A percentile compares a stretch with the other conserved stretches of the same genome.
phyloP scores from a whole-genome alignment of 2,797 vertebrate species.

The Periophthalmus magnuspinnatus region DNA sequence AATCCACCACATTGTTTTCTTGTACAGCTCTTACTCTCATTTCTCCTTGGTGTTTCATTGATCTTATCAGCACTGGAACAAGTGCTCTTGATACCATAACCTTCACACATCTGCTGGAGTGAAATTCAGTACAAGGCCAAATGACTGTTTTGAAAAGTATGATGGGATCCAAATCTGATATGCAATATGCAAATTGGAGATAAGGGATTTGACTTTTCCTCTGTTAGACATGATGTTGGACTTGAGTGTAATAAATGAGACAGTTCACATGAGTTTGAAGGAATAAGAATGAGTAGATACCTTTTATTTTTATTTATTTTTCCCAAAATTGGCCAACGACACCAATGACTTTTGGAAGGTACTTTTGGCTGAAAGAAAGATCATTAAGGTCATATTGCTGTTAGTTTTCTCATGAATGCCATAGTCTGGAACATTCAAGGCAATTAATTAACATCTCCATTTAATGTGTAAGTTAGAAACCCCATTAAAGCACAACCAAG shows the following conservation, averaged over 20 bases:
- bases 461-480: too few species aligned
- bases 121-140: constrained; percentile 25
- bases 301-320: neutral
- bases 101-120: constrained; percentile 39
- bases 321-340: neutral
- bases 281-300: too few species aligned
- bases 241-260: constrained; percentile 35
- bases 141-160: constrained; percentile 36
- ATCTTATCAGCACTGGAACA: neutral
- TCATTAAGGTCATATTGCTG: neutral
- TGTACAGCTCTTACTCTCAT: constrained; percentile 8
- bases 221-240: neutral
- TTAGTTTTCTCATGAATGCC: neutral
- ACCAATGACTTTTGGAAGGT: neutral
- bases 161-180: constrained; percentile 45
- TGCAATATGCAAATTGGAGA: constrained; percentile 15
- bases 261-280: constrained; percentile 9
- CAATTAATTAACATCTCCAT: neutral
- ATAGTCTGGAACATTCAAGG: neutral
- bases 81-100: constrained; percentile 7
- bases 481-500: too few species aligned
- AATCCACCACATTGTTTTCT: neutral
- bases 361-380: neutral
- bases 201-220: constrained; percentile 25
- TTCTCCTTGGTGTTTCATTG: constrained; percentile 10